Evolutionary conservation across 1,140 invertebrate genomes (phyloP).

Genomic region (Bacillus rossius): DNA sequence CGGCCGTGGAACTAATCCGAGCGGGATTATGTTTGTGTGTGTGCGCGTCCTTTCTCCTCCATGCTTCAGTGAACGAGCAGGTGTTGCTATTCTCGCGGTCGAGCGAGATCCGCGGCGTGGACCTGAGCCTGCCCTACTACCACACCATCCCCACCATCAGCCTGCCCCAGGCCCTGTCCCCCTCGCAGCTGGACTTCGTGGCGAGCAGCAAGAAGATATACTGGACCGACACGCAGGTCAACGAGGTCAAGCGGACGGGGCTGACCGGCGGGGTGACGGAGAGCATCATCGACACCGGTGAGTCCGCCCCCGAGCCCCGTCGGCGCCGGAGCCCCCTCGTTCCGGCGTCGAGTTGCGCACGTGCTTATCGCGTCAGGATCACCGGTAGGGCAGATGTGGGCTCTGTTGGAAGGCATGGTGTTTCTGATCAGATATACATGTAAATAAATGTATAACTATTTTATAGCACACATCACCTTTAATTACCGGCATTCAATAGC

Average conservation of each 20-base stretch:
- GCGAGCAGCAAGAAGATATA: conserved; percentile 60
- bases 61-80: conserved; percentile 59
- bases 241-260: conserved; percentile 65
- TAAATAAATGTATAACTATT: no score
- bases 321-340: no score
- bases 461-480: no score
- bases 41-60: conserved; percentile 18
- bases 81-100: conserved; percentile 66
- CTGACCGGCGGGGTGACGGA: conserved; percentile 59
- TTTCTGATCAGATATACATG: no score
- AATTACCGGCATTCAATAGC: no score
- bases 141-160: conserved; percentile 73
- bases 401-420: no score
- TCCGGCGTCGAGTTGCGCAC: no score
- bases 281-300: conserved; percentile 68
- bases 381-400: no score
- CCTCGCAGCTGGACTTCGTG: conserved; percentile 63
- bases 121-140: conserved; percentile 64
- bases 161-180: conserved; percentile 55
- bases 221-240: conserved; percentile 70
- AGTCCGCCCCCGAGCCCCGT: no score
- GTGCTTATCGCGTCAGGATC: no score
- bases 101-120: conserved; percentile 78
- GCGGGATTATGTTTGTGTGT: conserved; percentile 15
- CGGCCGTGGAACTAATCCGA: not conserved